phyloP scores from a whole-genome alignment of 2,888 invertebrate species.

The Heliconius ethilla region DNA sequence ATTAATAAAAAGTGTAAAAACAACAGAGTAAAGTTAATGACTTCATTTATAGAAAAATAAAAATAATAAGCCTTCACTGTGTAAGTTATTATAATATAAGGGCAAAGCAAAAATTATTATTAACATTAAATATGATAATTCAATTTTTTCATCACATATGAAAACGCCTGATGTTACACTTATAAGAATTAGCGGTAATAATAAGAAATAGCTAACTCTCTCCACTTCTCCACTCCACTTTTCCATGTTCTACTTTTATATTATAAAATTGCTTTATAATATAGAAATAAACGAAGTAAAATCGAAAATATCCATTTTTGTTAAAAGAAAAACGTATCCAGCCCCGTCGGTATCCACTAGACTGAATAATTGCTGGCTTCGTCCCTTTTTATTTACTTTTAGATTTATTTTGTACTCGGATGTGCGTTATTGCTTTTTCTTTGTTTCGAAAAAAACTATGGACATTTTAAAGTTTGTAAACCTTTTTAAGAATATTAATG shows the following conservation, averaged over 20 bases:
- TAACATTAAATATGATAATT: too few relatives aligned
- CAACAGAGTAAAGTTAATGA: too few relatives aligned
- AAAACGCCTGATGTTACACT: too few relatives aligned
- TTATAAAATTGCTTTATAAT: background rate
- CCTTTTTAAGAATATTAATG: constrained; percentile 8
- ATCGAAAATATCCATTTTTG: constrained; percentile 38
- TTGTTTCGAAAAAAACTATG: constrained; percentile 11
- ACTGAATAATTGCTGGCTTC: constrained; percentile 49
- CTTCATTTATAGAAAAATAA: too few relatives aligned
- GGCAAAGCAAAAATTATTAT: too few relatives aligned
- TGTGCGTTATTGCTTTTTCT: constrained; percentile 19
- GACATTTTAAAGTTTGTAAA: background rate
- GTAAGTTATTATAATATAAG: too few relatives aligned
- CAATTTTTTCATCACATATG: too few relatives aligned
- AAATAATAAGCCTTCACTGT: too few relatives aligned
- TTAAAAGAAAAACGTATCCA: constrained; percentile 41
- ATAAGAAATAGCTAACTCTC: too few relatives aligned
- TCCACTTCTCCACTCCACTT: too few relatives aligned
- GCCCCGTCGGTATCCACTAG: constrained; percentile 46
- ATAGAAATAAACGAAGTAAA: background rate
- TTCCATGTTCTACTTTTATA: background rate
- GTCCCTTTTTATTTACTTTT: constrained; percentile 52
- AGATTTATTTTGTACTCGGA: constrained; percentile 38
- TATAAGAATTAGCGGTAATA: too few relatives aligned
- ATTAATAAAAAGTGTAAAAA: too few relatives aligned